Evolutionary conservation across 1,140 invertebrate genomes (phyloP).

Genomic region (Oreohelix idahoensis): DNA sequence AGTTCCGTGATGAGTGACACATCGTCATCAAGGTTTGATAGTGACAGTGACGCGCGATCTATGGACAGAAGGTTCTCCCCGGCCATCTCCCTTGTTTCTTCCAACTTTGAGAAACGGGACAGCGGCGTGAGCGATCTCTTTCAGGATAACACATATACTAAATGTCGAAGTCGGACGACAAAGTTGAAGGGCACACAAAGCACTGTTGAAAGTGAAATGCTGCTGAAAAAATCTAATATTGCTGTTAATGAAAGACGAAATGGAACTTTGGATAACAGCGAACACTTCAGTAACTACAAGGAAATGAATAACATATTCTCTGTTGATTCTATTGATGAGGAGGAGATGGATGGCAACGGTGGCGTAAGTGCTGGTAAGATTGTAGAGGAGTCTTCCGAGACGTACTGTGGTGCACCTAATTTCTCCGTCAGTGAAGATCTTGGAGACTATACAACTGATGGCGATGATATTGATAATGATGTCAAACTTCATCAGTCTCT

Average conservation of each 20-base stretch:
- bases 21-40: constrained; percentile 43
- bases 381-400: background rate
- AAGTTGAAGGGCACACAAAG: background rate
- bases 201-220: background rate
- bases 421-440: background rate
- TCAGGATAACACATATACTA: background rate
- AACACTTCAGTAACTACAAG: background rate
- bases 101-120: constrained; percentile 7
- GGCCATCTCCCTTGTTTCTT: constrained; percentile 8
- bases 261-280: background rate
- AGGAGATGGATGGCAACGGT: background rate
- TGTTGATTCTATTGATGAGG: constrained; percentile 12
- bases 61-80: constrained; percentile 4
- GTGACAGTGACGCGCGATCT: constrained; percentile 34
- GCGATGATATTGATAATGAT: constrained; percentile 44
- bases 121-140: constrained; percentile 31
- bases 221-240: background rate
- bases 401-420: background rate
- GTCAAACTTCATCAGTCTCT: constrained; percentile 43
- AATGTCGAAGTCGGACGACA: background rate
- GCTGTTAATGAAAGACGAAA: too few relatives aligned
- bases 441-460: constrained; percentile 24
- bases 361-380: background rate
- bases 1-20: constrained; percentile 51
- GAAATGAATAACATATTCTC: constrained; percentile 2